These are phyloP conservation scores for Catocala fraxini DNA, from an alignment of 2,888 invertebrate species.

Conservation along the genomic window DNA sequence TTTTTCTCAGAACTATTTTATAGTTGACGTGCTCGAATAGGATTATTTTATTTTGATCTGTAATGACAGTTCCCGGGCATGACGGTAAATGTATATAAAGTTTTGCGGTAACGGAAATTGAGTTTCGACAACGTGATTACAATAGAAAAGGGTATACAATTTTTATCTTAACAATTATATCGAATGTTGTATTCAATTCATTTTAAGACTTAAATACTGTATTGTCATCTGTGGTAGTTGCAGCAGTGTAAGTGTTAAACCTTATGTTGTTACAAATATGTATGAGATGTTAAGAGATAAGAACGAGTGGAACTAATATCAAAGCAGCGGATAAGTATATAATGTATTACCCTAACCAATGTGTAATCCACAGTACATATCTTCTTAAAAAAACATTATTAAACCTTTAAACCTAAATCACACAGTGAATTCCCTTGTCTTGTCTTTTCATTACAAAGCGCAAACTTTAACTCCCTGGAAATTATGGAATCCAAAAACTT, in stretches of 20 bases:
- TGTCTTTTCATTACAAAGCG: conserved; percentile 1
- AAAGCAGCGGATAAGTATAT: too few relatives aligned
- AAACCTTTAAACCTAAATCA: neutral
- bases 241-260: too few relatives aligned
- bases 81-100: conserved; percentile 3
- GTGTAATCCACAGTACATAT: too few relatives aligned
- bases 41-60: conserved; percentile 20
- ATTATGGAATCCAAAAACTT: conserved; percentile 2
- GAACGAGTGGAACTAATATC: too few relatives aligned
- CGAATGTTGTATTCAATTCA: too few relatives aligned
- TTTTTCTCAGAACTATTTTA: conserved; percentile 45
- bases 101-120: conserved; percentile 5
- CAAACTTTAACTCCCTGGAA: conserved; percentile 9
- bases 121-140: neutral
- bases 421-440: conserved; percentile 8
- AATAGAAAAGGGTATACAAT: neutral
- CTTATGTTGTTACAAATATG: too few relatives aligned
- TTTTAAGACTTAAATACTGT: too few relatives aligned
- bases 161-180: neutral
- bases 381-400: too few relatives aligned
- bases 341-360: too few relatives aligned
- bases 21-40: conserved; percentile 29
- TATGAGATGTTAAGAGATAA: too few relatives aligned
- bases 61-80: conserved; percentile 12
- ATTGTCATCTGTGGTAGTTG: too few relatives aligned